Evolutionary conservation across 2,888 invertebrate genomes (phyloP), one percentile per base, ranked within the genome.

Genomic region (Chrysolina oricalcia): DNA sequence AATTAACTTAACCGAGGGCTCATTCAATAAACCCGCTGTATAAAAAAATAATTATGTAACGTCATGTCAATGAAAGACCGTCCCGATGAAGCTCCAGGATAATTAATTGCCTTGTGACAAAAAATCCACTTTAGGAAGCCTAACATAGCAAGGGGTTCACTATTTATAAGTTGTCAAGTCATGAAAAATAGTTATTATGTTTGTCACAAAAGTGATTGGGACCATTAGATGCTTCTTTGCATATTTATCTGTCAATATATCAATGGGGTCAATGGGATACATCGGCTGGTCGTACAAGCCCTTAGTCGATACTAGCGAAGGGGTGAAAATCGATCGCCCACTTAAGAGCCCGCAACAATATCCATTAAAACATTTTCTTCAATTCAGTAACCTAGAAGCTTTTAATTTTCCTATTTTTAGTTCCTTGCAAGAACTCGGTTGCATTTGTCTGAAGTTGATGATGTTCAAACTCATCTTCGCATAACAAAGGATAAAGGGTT

Each of bases 241-340:
- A 84, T 85, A 85, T 86, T 86, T 86, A 85, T 85, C 85, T 86
- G 83, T 84, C 83, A 83, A 86, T 86, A 82, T 85, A 85, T 86
- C 85, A 85, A 77, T 82, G 78, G 82, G 82, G 81, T 81, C 81
- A 81, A 81, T 78, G 80, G 78, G 81, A 79, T 81, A 79, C 70
- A 66, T 78, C 80, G 79, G 77, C 79, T 76, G 65, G 59, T 64
- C 78, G 80, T 80, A 83, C 82, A 83, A 83, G 82, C 83, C 83
- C 83, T 83, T 81, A 82, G 73, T 78, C 77, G 74, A 76, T 78
- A 75, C 80, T 80, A 77, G 80, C 80, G 82, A 84, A 85, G 85
- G 85, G 86, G 85, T 86, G 83, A 83, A 85, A 85, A 86, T 86
- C 85, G 86, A 85, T 85, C 80, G 79, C 80, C 59, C 78, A 79